Evolutionary conservation across 2,888 invertebrate genomes (phyloP).

Genomic region (Oegoconia quadripuncta): DNA sequence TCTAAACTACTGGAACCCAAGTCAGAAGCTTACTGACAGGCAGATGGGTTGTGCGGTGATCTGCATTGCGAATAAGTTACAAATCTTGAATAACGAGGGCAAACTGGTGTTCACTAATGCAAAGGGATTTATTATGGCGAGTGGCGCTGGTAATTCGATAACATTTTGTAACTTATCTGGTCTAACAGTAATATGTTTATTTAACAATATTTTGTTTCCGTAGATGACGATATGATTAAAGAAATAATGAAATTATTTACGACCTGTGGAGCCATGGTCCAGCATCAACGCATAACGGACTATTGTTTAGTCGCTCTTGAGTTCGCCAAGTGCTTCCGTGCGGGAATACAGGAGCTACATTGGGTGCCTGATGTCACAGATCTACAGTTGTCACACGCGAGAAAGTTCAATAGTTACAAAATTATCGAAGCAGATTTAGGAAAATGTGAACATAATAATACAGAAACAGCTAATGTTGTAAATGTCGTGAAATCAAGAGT

Average conservation of each 20-base stretch:
- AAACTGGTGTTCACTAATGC: slow-evolving; percentile 20
- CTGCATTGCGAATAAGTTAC: slow-evolving; percentile 31
- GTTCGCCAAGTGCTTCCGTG: slow-evolving; percentile 35
- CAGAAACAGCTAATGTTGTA: too few species aligned
- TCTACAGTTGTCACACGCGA: not conserved
- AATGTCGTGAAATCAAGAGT: too few species aligned
- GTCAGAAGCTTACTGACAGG: slow-evolving; percentile 15
- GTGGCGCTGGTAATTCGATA: slow-evolving; percentile 33
- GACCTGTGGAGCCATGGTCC: slow-evolving; percentile 14
- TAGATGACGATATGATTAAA: slow-evolving; percentile 31
- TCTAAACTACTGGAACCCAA: slow-evolving; percentile 34
- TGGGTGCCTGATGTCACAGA: slow-evolving; percentile 19
- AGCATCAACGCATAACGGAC: slow-evolving; percentile 1
- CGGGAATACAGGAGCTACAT: slow-evolving; percentile 14
- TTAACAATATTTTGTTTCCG: slow-evolving; percentile 1
- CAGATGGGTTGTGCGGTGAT: slow-evolving; percentile 36
- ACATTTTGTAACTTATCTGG: not conserved
- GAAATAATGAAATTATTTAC: slow-evolving; percentile 19
- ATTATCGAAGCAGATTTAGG: too few species aligned
- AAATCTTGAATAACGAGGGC: slow-evolving; percentile 24
- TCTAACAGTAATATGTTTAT: too few species aligned
- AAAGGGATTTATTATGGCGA: slow-evolving; percentile 25
- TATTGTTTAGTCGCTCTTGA: slow-evolving; percentile 24
- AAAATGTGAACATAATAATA: too few species aligned
- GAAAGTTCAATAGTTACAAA: too few species aligned